Percentiles rank a stretch among this genome's conserved stretches.
Conservation (phyloP, 2,113 vertebrate genomes). For the Mus spicilegus region DNA sequence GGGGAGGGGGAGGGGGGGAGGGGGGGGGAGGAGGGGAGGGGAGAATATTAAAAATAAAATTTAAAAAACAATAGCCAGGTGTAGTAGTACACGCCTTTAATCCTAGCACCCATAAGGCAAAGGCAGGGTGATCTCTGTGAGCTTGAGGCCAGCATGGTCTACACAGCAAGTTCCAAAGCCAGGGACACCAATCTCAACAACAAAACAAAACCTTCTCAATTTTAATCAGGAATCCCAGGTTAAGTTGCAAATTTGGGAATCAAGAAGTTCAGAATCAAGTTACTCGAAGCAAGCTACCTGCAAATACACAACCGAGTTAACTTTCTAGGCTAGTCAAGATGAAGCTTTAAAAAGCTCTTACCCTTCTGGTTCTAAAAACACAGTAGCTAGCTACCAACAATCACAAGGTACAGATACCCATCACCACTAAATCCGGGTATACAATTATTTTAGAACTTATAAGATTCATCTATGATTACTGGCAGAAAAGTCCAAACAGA, state of each 20-base stretch:
- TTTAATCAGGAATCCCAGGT: conserved; percentile 9
- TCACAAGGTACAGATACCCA: neutral
- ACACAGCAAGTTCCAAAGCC: neutral
- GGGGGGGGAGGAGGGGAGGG: no score
- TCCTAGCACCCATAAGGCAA: neutral
- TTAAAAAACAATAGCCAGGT: neutral
- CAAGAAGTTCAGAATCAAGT: neutral
- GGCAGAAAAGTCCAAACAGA: neutral
- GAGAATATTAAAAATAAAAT: neutral
- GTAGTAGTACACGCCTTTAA: neutral
- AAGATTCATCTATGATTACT: neutral
- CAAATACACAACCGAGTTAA: neutral
- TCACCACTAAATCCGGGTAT: neutral
- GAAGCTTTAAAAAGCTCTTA: conserved; percentile 39
- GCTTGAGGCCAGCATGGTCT: neutral
- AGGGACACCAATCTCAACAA: neutral
- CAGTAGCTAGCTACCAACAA: neutral
- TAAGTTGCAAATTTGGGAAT: conserved; percentile 15
- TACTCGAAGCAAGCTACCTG: neutral
- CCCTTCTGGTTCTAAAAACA: conserved; percentile 25
- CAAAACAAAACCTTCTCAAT: neutral
- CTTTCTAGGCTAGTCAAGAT: neutral
- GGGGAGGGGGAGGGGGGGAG: no score
- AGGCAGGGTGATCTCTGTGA: neutral
- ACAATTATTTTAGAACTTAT: neutral